phyloP scores from a whole-genome alignment of 2,797 vertebrate genomes.

The Centropyge bicolor region DNA sequence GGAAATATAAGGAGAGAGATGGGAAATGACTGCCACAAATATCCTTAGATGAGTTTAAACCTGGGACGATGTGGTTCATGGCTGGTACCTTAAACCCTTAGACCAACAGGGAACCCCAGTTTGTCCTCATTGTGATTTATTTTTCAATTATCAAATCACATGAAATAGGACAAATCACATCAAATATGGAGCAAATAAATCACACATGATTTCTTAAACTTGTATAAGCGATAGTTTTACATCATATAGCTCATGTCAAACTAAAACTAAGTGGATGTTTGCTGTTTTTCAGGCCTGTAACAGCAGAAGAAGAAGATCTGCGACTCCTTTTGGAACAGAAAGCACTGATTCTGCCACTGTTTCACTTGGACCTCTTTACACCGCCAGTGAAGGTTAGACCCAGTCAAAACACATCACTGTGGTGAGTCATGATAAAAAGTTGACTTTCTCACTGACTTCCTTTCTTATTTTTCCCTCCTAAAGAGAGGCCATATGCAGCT shows the following conservation, averaged over 20 bases:
- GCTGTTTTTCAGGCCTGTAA: slow-evolving; percentile 72
- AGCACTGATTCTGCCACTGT: slow-evolving; percentile 74
- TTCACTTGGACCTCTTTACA: slow-evolving; percentile 81
- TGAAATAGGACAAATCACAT: no score
- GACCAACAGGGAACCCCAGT: background rate
- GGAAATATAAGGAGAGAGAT: background rate
- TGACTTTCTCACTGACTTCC: background rate
- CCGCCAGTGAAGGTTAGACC: slow-evolving; percentile 56
- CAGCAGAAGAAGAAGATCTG: slow-evolving; percentile 74
- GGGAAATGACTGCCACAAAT: no score
- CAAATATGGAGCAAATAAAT: no score
- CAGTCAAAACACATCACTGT: background rate
- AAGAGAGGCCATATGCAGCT: slow-evolving; percentile 44
- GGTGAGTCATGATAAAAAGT: background rate
- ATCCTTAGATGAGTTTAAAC: fast-evolving
- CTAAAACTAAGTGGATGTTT: background rate
- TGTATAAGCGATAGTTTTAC: background rate
- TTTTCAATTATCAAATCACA: background rate
- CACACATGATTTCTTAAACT: background rate
- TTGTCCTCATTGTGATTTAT: background rate
- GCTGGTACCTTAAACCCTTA: background rate
- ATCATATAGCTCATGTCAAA: background rate
- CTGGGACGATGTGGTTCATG: fast-evolving
- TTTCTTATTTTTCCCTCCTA: slow-evolving; percentile 2
- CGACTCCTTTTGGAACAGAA: slow-evolving; percentile 70